These are phyloP conservation scores for Lamprotornis superbus DNA, from an alignment of 2,113 vertebrate species.

Conservation along the genomic window DNA sequence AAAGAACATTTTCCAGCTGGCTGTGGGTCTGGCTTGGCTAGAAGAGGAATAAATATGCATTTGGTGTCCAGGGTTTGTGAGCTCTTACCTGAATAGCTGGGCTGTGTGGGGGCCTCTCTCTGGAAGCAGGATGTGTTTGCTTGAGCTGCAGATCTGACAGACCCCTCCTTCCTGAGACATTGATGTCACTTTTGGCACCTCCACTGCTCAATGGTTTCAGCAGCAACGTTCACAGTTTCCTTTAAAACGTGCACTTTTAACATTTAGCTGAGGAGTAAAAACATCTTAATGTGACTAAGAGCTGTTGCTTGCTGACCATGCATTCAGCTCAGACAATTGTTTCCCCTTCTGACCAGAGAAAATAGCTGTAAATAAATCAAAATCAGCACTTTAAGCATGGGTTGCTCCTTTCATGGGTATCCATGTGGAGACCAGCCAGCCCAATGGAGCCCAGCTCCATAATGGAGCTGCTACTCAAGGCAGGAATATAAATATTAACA, in stretches of 20 bases:
- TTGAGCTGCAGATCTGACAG: background rate
- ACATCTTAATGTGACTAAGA: background rate
- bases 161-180: background rate
- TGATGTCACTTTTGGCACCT: background rate
- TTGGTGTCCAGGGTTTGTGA: background rate
- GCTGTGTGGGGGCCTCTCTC: background rate
- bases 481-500: slow-evolving; percentile 1
- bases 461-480: background rate
- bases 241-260: background rate
- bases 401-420: background rate
- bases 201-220: background rate
- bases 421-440: background rate
- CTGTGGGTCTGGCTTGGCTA: background rate
- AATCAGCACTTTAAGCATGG: background rate
- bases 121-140: background rate
- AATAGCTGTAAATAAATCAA: slow-evolving; percentile 8
- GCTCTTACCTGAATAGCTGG: background rate
- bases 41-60: background rate
- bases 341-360: background rate
- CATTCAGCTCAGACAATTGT: background rate
- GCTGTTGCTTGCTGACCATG: background rate
- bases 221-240: background rate
- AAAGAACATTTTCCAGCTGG: background rate
- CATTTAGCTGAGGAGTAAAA: background rate
- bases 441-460: background rate